These are phyloP conservation scores for Strigamia crassipes DNA, from an alignment of 2,888 invertebrate species.

Conservation along the genomic window DNA sequence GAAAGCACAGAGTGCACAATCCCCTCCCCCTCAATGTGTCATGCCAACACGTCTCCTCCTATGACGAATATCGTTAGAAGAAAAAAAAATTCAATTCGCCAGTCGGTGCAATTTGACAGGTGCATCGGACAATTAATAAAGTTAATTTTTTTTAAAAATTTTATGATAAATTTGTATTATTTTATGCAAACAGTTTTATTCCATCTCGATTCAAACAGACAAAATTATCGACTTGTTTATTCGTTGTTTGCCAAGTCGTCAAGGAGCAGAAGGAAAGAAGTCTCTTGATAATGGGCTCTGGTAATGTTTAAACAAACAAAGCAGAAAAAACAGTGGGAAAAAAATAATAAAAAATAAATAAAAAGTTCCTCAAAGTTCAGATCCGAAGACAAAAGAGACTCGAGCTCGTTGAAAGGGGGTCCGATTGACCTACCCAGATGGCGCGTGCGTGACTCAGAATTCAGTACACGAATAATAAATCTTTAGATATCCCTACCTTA, in stretches of 20 bases:
- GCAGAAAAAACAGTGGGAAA: neutral
- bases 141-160: neutral
- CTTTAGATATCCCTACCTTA: constrained; percentile 11
- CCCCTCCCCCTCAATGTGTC: neutral
- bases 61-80: neutral
- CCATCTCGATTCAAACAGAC: neutral
- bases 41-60: constrained; percentile 8
- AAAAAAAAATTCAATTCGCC: neutral
- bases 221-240: constrained; percentile 32
- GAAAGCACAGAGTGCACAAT: neutral
- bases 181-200: neutral
- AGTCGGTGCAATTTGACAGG: constrained; percentile 26
- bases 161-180: neutral
- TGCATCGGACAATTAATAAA: neutral
- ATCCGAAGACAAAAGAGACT: constrained; percentile 4
- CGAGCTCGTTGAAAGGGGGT: neutral
- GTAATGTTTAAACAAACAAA: neutral
- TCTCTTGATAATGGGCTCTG: neutral
- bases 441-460: constrained; percentile 42
- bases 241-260: constrained; percentile 6
- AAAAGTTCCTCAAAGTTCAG: neutral
- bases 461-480: constrained; percentile 20
- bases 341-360: neutral
- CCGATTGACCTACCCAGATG: constrained; percentile 36
- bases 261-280: neutral